Conservation (phyloP, 2,888 invertebrate species). For the Acanthosepion lycidas region DNA sequence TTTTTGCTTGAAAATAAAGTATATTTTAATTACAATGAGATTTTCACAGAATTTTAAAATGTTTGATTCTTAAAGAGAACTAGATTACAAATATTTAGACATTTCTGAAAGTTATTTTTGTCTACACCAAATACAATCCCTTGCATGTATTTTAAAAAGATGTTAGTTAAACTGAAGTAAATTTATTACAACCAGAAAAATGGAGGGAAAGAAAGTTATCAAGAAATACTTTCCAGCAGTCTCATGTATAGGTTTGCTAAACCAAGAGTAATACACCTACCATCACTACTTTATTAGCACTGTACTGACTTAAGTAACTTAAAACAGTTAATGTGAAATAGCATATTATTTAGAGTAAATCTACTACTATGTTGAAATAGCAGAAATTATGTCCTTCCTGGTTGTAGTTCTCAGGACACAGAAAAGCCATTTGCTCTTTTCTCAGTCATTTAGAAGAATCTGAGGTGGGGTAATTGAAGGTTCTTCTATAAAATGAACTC, state of each 20-base stretch:
- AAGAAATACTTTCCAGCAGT: not conserved
- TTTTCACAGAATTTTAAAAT: too few species aligned
- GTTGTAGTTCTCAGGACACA: conserved; percentile 1
- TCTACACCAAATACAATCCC: too few species aligned
- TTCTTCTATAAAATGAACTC: not conserved
- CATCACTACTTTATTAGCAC: not conserved
- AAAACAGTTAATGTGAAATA: not conserved
- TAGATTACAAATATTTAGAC: too few species aligned
- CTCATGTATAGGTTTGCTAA: not conserved
- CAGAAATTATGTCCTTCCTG: not conserved
- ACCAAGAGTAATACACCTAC: not conserved
- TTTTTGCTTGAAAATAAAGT: too few species aligned
- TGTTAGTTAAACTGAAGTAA: too few species aligned
- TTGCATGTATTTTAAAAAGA: too few species aligned
- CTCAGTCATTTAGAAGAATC: not conserved
- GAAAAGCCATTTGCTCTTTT: not conserved
- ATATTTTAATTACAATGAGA: too few species aligned
- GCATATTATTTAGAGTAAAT: conserved; percentile 4
- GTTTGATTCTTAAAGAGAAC: too few species aligned
- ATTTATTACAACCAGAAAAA: too few species aligned
- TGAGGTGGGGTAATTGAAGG: not conserved
- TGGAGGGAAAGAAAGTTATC: too few species aligned
- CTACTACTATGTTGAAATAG: not conserved
- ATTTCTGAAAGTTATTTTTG: too few species aligned
- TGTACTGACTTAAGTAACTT: not conserved